Percentiles rank a stretch among this genome's conserved stretches.
Evolutionary conservation across 2,113 vertebrate species (phyloP).

Genomic region (Taxidea taxus): DNA sequence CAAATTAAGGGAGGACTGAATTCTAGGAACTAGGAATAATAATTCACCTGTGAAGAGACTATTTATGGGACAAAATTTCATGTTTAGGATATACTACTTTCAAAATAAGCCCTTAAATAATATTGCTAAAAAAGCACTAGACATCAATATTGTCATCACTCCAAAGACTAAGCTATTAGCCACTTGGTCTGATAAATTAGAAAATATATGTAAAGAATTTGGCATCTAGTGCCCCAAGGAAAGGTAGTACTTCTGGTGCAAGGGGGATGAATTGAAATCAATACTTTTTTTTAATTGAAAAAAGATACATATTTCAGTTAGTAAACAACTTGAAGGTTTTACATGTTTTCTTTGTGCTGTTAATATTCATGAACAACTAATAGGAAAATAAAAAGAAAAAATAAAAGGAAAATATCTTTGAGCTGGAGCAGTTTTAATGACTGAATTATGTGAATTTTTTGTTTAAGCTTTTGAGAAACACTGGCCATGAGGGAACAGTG

Average conservation of each 20-base stretch:
- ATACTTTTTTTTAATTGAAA: not conserved
- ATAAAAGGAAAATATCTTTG: not conserved
- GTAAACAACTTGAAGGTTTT: not conserved
- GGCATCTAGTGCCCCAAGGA: not conserved
- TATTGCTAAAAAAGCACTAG: not conserved
- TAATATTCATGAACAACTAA: not conserved
- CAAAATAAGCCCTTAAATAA: not conserved
- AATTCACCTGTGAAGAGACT: not conserved
- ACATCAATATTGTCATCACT: not conserved
- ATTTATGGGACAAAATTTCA: not conserved
- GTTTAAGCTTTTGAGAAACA: not conserved
- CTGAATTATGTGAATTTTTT: not conserved
- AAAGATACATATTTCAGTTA: not conserved
- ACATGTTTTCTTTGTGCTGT: not conserved
- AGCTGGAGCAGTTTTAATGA: not conserved
- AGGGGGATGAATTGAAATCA: not conserved
- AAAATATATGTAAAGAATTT: not conserved
- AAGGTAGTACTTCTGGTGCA: not conserved
- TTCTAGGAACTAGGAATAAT: not conserved
- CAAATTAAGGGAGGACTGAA: not conserved
- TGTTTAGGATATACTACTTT: not conserved
- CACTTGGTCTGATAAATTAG: not conserved
- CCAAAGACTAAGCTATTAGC: not conserved
- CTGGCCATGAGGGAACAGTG: not conserved
- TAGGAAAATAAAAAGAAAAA: not conserved